Conservation (phyloP, 2,888 invertebrate genomes). For the Drosophila macrospina region DNA sequence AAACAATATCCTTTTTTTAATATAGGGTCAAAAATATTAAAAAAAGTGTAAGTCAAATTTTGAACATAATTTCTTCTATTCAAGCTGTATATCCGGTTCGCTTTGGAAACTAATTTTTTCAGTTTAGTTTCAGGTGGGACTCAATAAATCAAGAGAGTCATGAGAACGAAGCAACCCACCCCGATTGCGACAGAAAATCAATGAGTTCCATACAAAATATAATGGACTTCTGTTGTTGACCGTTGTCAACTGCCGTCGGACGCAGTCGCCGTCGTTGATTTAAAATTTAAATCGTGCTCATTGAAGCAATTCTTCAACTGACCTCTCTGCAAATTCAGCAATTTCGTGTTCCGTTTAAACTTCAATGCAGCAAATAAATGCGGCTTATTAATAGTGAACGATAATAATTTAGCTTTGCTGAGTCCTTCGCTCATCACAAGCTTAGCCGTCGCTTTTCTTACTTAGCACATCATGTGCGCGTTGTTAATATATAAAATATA, state of each 20-base stretch:
- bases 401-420: neutral
- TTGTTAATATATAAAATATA: too few relatives aligned
- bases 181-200: conserved; percentile 1
- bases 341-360: too few relatives aligned
- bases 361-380: neutral
- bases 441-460: too few relatives aligned
- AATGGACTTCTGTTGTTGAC: conserved; percentile 20
- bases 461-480: too few relatives aligned
- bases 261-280: conserved; percentile 12
- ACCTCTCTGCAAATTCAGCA: conserved; percentile 4
- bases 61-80: neutral
- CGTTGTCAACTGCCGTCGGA: conserved; percentile 25
- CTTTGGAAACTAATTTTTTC: neutral
- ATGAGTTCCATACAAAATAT: conserved; percentile 6
- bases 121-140: conserved; percentile 11
- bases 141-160: neutral
- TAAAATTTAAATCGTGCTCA: conserved; percentile 6
- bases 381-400: neutral
- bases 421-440: too few relatives aligned
- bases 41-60: too few relatives aligned
- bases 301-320: conserved; percentile 4
- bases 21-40: too few relatives aligned
- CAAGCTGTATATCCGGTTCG: neutral
- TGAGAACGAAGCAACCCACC: neutral
- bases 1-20: too few relatives aligned